A percentile compares a stretch with the other conserved stretches of the same genome.
phyloP scores from a whole-genome alignment of 2,113 vertebrate genomes.

The Suricata suricatta region DNA sequence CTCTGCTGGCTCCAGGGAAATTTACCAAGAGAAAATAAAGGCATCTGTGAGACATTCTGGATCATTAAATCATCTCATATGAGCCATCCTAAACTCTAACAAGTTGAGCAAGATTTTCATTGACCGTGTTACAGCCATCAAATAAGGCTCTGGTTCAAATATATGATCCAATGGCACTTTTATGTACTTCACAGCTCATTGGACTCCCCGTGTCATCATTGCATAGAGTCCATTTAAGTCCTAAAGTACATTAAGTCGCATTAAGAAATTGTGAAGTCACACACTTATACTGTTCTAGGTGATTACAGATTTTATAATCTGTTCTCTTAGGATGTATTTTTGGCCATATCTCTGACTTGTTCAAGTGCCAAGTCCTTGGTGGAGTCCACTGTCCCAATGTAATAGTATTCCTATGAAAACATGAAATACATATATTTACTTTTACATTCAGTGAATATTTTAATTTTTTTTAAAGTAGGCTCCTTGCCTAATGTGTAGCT shows the following conservation, averaged over 20 bases:
- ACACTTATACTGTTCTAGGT: neutral
- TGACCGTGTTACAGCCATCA: neutral
- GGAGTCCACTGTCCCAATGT: neutral
- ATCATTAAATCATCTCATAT: neutral
- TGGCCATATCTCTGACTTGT: neutral
- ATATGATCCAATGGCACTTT: neutral
- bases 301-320: slow-evolving; percentile 34
- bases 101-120: slow-evolving; percentile 1
- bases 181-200: neutral
- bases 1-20: neutral
- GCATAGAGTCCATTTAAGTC: neutral
- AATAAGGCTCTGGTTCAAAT: neutral
- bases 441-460: neutral
- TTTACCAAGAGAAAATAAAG: neutral
- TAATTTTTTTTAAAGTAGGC: neutral
- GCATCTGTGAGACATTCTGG: neutral
- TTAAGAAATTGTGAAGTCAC: neutral
- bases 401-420: neutral
- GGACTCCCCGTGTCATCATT: neutral
- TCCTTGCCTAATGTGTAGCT: neutral
- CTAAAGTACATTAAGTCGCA: no score
- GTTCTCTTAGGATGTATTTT: neutral
- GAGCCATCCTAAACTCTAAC: slow-evolving; percentile 2
- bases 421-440: neutral
- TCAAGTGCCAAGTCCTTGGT: neutral